phyloP scores from a whole-genome alignment of 2,113 vertebrate genomes.

The Suricata suricatta region DNA sequence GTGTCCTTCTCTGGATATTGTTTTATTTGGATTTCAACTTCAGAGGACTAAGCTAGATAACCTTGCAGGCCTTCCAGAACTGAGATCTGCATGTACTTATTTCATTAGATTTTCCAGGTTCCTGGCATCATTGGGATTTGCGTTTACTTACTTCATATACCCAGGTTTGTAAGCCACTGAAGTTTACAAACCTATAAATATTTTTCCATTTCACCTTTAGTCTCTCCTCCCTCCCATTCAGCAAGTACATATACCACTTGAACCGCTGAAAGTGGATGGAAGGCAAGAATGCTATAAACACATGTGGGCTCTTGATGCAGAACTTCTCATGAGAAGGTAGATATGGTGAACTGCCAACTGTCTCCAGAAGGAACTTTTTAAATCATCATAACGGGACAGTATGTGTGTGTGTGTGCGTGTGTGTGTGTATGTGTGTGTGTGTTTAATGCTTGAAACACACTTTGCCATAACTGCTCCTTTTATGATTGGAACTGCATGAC shows the following conservation, averaged over 20 bases:
- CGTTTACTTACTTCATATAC: background rate
- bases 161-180: background rate
- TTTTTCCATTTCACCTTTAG: slow-evolving; percentile 18
- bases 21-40: background rate
- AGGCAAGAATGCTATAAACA: background rate
- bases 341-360: background rate
- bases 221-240: background rate
- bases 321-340: background rate
- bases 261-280: background rate
- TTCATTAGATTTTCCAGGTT: background rate
- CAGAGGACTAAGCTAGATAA: background rate
- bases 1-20: background rate
- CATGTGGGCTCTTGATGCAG: background rate
- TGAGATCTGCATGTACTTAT: background rate
- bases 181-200: background rate
- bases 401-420: background rate
- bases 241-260: background rate
- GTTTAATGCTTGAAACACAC: background rate
- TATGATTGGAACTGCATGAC: background rate
- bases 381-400: background rate
- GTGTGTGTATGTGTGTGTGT: background rate
- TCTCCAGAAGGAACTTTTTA: background rate
- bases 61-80: background rate
- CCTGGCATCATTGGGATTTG: background rate
- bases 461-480: background rate